Conservation (phyloP, 2,113 vertebrate genomes). For the Platichthys flesus region DNA sequence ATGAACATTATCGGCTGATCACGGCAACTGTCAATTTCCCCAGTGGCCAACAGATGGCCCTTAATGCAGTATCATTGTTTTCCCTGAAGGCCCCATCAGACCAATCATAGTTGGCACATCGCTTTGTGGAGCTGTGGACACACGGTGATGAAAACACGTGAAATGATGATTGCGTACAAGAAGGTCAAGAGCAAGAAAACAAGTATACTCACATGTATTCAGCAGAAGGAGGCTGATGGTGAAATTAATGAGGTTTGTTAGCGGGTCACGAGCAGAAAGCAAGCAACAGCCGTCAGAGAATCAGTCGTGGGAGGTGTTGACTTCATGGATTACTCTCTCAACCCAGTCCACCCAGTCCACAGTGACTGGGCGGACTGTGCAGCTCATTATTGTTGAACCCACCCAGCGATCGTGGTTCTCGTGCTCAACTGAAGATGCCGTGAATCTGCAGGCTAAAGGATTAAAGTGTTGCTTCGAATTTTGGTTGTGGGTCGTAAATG, state of each 20-base stretch:
- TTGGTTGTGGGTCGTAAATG: no score
- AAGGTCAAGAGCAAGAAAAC: background rate
- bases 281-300: conserved; percentile 32
- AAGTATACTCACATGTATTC: background rate
- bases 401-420: conserved; percentile 2
- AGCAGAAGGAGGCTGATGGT: conserved; percentile 9
- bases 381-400: conserved; percentile 48
- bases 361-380: conserved; percentile 18
- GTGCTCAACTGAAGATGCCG: conserved; percentile 26
- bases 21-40: conserved; percentile 52
- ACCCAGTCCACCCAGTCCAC: conserved; percentile 2
- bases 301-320: conserved; percentile 46
- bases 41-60: conserved; percentile 44
- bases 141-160: conserved; percentile 9
- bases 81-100: conserved; percentile 20
- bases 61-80: conserved; percentile 19
- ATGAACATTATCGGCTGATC: conserved; percentile 43
- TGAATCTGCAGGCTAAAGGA: conserved; percentile 59
- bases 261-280: conserved; percentile 24
- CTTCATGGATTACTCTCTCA: conserved; percentile 43
- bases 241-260: conserved; percentile 39
- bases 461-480: no score
- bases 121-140: background rate
- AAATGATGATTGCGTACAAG: background rate
- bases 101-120: background rate